These are phyloP conservation scores for Cotesia vestalis DNA, from an alignment of 1,140 invertebrate genomes.

Conservation along the genomic window DNA sequence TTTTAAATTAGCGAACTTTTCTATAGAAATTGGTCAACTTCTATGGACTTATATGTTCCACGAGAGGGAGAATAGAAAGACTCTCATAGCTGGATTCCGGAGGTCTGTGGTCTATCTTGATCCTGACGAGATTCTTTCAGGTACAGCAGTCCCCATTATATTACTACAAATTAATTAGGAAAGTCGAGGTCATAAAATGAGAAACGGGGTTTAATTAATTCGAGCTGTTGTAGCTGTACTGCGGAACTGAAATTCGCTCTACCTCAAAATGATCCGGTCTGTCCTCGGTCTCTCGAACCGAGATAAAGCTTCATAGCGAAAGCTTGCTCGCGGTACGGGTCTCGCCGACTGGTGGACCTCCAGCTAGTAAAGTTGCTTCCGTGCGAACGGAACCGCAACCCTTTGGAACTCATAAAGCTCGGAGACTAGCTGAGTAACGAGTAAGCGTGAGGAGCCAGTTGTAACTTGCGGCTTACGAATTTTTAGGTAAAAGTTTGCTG, in stretches of 20 bases:
- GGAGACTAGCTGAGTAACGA: neutral
- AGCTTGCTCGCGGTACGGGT: conserved; percentile 12
- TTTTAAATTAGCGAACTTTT: too few species aligned
- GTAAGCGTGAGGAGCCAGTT: neutral
- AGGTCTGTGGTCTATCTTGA: conserved; percentile 27
- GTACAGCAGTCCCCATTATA: conserved; percentile 31
- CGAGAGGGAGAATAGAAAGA: too few species aligned
- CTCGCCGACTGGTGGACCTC: neutral
- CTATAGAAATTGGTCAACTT: too few species aligned
- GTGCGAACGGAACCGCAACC: conserved; percentile 36
- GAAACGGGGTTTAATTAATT: conserved; percentile 42
- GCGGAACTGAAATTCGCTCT: conserved; percentile 33
- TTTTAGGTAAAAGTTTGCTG: neutral
- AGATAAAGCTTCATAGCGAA: conserved; percentile 20
- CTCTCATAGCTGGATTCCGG: neutral
- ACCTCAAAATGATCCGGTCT: conserved; percentile 25
- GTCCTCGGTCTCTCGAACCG: conserved; percentile 8
- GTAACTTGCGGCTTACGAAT: neutral
- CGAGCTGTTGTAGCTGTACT: conserved; percentile 20
- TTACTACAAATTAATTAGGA: conserved; percentile 42
- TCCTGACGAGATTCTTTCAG: neutral
- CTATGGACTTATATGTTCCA: too few species aligned
- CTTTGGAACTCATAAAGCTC: conserved; percentile 42
- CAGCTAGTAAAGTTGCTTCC: conserved; percentile 17
- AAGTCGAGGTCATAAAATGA: conserved; percentile 42